phyloP scores from a whole-genome alignment of 2,797 vertebrate species.

The Sebastes kiyomatsui region DNA sequence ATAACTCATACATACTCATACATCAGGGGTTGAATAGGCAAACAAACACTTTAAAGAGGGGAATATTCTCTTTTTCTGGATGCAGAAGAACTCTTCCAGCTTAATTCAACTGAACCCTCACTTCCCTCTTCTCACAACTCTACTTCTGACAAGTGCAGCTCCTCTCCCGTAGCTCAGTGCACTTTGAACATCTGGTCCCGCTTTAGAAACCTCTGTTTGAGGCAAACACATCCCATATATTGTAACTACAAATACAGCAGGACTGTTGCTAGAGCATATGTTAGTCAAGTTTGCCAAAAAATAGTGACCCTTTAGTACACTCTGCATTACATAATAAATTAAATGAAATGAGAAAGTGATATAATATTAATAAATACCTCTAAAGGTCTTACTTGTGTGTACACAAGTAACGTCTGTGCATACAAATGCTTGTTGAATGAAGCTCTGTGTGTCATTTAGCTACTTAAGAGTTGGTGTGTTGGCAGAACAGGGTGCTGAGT shows the following conservation, averaged over 20 bases:
- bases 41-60: neutral
- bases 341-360: neutral
- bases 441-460: slow-evolving; percentile 25
- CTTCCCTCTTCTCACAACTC: neutral
- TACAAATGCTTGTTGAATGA: slow-evolving; percentile 22
- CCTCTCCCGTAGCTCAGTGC: neutral
- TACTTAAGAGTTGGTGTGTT: slow-evolving; percentile 30
- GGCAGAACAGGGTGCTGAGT: slow-evolving; percentile 49
- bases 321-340: neutral
- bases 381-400: neutral
- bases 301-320: neutral
- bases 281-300: neutral
- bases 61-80: neutral
- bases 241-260: neutral
- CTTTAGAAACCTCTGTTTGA: neutral
- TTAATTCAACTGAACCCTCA: neutral
- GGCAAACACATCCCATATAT: neutral
- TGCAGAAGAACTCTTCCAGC: neutral
- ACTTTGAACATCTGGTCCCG: neutral
- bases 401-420: neutral
- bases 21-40: neutral
- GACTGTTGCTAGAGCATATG: neutral
- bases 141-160: neutral
- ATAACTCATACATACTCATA: neutral
- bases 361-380: neutral